Base-by-base conservation (phyloP, 1,140 invertebrate genomes). In the Zaprionus lachaisei region DNA sequence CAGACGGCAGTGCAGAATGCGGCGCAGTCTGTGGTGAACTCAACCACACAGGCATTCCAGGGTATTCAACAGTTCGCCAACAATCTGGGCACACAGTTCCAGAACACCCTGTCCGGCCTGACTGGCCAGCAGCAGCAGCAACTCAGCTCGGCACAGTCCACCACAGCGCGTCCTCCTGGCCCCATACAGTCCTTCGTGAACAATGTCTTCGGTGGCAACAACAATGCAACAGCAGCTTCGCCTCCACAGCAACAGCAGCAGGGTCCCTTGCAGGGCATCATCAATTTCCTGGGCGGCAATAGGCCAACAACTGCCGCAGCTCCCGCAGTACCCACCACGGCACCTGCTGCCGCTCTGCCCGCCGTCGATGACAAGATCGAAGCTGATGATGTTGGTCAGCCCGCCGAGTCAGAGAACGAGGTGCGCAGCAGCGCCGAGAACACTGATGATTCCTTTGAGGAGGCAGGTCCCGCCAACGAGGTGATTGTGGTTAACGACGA, bases 401-500 rank as follows among this genome's bases (percentile, higher is more conserved):
- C 61, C 0, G 69, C 74, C 0, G 77, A 78, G 2, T 28, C 80
- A 2, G 85, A 92, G 26, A 92, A 92, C 28, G 91, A 92, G 57
- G 73, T 92, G 11, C 83, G 91, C n/a, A 77, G 47, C 64, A 92
- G 91, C 34, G 87, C 37, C n/a, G 91, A 92, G 38, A 60, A 62
- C 17, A 69, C 71, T 14, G 90, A 89, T 3, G 86, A 91, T 12
- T 90, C 87, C 28, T 90, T 90, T 47, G 86, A 90, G 73, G 85
- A 91, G 62, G 86, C 82, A 1, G 86, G 80, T 9, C 86, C 86
- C 24, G 34, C 65, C 82, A 91, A 91, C 9, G 85, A 90, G 65
- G 82, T 90, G 0, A 92, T 92, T 56, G 77, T 91, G 37, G 91
- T 92, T 66, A 91, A 92, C 20, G 91, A 92, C 24, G 91, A 92